These are phyloP conservation scores for Phymorhynchus buccinoides DNA, from an alignment of 1,140 invertebrate species.

Conservation along the genomic window DNA sequence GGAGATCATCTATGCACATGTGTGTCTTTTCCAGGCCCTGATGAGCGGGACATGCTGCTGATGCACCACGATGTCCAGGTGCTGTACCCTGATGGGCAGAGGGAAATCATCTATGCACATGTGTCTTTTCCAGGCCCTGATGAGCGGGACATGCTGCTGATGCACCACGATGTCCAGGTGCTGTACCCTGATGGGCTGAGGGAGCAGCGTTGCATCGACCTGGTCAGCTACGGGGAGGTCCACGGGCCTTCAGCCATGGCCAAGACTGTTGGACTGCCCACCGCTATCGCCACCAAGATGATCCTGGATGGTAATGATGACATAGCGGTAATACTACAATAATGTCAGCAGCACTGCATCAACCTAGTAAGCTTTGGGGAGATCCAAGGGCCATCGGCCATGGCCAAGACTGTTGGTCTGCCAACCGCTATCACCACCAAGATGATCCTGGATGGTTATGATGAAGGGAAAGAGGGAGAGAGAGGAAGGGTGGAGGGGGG, in stretches of 20 bases:
- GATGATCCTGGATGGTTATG: constrained; percentile 96
- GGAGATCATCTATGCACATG: too few relatives aligned
- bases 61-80: too few relatives aligned
- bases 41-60: too few relatives aligned
- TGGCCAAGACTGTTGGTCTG: constrained; percentile 97
- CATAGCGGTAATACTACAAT: too few relatives aligned
- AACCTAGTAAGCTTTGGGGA: constrained; percentile 96
- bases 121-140: constrained; percentile 80
- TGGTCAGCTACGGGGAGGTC: constrained; percentile 92
- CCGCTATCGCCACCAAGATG: constrained; percentile 98
- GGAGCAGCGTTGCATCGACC: constrained; percentile 90
- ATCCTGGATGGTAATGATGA: constrained; percentile 93
- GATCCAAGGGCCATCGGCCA: constrained; percentile 88
- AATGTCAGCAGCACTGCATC: constrained; percentile 89
- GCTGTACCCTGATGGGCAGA: too few relatives aligned
- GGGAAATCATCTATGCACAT: too few relatives aligned
- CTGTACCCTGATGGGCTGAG: constrained; percentile 89
- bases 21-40: too few relatives aligned
- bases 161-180: constrained; percentile 94
- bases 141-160: constrained; percentile 94
- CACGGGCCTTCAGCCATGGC: constrained; percentile 96
- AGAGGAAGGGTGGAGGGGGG: too few relatives aligned
- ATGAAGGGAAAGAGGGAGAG: too few relatives aligned
- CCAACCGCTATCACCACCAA: constrained; percentile 96
- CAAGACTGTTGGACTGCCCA: constrained; percentile 95